Evolutionary conservation across 2,113 vertebrate species (phyloP).

Genomic region (Sebastes fasciatus): DNA sequence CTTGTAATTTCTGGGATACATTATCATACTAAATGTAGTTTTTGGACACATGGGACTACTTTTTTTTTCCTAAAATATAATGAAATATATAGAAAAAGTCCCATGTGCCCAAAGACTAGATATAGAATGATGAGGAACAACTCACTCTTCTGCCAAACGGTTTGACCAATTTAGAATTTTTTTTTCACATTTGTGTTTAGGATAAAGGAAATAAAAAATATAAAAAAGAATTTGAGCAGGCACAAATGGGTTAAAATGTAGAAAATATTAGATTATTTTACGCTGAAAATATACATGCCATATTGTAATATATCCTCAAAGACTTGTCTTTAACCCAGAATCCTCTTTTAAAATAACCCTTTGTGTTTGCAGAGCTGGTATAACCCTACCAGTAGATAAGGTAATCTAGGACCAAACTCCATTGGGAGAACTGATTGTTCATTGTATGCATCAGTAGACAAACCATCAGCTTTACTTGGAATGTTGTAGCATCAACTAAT

Average conservation of each 20-base stretch:
- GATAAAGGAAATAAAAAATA: too few relatives aligned
- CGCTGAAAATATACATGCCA: constrained; percentile 1
- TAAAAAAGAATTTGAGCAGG: too few relatives aligned
- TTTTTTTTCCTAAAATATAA: too few relatives aligned
- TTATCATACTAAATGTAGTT: too few relatives aligned
- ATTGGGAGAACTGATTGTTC: constrained; percentile 20
- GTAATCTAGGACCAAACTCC: constrained; percentile 1
- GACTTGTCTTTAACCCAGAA: constrained; percentile 17
- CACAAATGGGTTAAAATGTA: background rate
- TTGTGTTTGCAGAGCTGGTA: constrained; percentile 2
- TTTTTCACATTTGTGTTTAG: too few relatives aligned
- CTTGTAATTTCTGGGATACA: too few relatives aligned
- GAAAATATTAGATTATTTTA: background rate
- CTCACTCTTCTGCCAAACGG: too few relatives aligned
- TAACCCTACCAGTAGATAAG: background rate
- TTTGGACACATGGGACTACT: too few relatives aligned
- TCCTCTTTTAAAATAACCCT: constrained; percentile 13
- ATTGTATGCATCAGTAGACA: constrained; percentile 22
- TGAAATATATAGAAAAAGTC: too few relatives aligned
- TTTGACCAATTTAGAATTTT: too few relatives aligned
- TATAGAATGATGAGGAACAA: too few relatives aligned
- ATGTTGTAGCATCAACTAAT: constrained; percentile 61
- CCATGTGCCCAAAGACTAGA: too few relatives aligned
- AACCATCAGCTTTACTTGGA: constrained; percentile 58
- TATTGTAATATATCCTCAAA: constrained; percentile 15